Percentiles rank a stretch among this genome's conserved stretches.
Conservation (phyloP, 2,113 vertebrate species). For the Rhabdornis inornatus region DNA sequence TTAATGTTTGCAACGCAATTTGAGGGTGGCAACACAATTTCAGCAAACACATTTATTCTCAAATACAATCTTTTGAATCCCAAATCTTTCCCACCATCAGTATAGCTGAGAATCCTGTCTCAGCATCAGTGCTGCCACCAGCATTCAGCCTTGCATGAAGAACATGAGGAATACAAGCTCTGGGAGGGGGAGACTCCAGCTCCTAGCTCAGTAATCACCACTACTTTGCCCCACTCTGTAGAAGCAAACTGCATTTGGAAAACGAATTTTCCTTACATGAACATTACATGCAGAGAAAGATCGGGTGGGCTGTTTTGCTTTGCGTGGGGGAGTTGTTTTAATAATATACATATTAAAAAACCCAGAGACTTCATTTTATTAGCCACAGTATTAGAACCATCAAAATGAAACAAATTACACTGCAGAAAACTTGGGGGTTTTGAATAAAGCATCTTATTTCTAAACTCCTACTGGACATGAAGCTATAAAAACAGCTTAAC, state of each 20-base stretch:
- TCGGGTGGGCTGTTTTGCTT: neutral
- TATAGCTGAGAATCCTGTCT: neutral
- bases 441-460: neutral
- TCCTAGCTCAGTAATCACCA: neutral
- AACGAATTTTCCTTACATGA: neutral
- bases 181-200: neutral
- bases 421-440: neutral
- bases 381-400: neutral
- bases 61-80: neutral
- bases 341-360: neutral
- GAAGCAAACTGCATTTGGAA: neutral
- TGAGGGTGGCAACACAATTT: neutral
- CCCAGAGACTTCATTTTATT: neutral
- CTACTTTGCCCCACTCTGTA: neutral
- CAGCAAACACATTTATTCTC: neutral
- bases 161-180: neutral
- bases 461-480: neutral
- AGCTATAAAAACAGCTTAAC: neutral
- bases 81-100: neutral
- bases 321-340: neutral
- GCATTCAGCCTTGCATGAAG: neutral
- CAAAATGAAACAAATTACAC: neutral
- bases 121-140: neutral
- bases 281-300: neutral
- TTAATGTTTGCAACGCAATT: neutral